Evolutionary conservation across 2,797 vertebrate species (phyloP).

Genomic region (Clamator glandarius): DNA sequence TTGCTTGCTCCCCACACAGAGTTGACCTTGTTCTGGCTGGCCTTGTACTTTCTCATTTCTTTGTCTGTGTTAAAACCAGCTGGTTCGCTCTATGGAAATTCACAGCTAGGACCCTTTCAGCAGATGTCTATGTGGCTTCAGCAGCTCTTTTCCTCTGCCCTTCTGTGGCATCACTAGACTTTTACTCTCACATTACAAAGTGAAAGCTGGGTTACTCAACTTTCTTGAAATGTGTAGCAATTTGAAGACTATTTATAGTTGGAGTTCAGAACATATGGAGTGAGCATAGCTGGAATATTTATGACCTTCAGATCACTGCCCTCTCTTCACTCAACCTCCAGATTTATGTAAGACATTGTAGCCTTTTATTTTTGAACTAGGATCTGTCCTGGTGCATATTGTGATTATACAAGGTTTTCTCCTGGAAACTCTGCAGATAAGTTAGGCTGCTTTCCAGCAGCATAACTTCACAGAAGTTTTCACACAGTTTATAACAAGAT

Average conservation of each 20-base stretch:
- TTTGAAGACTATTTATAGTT: slow-evolving; percentile 64
- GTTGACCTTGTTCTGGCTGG: slow-evolving; percentile 62
- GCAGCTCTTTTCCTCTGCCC: slow-evolving; percentile 55
- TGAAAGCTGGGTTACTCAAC: slow-evolving; percentile 58
- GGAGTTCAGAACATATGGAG: slow-evolving; percentile 51
- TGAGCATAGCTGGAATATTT: slow-evolving; percentile 31
- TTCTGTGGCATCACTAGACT: slow-evolving; percentile 64
- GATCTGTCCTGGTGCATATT: slow-evolving; percentile 18
- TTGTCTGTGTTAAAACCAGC: slow-evolving; percentile 58
- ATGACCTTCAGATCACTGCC: slow-evolving; percentile 43
- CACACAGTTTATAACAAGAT: neutral
- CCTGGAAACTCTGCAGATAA: neutral
- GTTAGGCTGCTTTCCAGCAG: slow-evolving; percentile 16
- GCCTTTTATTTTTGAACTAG: slow-evolving; percentile 54
- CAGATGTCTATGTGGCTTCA: slow-evolving; percentile 63
- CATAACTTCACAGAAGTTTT: slow-evolving; percentile 24
- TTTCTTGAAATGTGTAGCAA: slow-evolving; percentile 50
- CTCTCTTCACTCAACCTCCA: slow-evolving; percentile 56
- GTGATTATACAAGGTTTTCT: slow-evolving; percentile 7
- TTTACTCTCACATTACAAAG: slow-evolving; percentile 53
- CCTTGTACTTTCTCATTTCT: slow-evolving; percentile 56
- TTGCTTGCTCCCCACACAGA: neutral
- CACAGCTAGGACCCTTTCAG: slow-evolving; percentile 67
- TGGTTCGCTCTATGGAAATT: slow-evolving; percentile 62
- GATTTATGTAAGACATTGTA: slow-evolving; percentile 47